phyloP scores from a whole-genome alignment of 2,797 vertebrate genomes.

The Myripristis jacobus region DNA sequence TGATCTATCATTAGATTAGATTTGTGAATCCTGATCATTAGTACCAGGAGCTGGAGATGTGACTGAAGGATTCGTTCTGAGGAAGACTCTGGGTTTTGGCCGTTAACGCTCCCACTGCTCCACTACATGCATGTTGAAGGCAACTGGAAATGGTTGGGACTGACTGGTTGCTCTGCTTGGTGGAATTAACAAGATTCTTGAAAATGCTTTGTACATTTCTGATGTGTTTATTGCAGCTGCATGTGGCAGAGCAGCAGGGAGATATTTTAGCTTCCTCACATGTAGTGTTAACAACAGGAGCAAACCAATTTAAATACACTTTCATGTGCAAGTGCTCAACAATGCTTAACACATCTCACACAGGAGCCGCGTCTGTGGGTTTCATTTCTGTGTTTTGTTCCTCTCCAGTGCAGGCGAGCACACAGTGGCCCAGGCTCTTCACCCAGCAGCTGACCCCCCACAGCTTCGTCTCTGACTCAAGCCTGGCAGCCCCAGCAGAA shows the following conservation, averaged over 20 bases:
- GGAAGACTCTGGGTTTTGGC: not conserved
- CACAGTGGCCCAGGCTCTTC: constrained; percentile 59
- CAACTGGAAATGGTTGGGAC: not conserved
- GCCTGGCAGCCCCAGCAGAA: constrained; percentile 67
- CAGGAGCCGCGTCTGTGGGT: constrained; percentile 36
- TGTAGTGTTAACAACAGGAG: not conserved
- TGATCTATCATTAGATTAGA: too few species aligned
- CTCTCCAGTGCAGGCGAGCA: constrained; percentile 38
- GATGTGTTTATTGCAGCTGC: not conserved
- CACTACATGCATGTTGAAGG: not conserved
- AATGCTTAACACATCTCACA: constrained; percentile 13
- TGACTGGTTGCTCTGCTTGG: not conserved
- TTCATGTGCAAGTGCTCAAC: not conserved
- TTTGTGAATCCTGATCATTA: too few species aligned
- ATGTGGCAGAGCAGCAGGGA: not conserved
- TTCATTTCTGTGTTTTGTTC: constrained; percentile 55
- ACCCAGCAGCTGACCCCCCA: constrained; percentile 66
- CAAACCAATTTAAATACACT: not conserved
- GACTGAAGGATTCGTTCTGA: too few species aligned
- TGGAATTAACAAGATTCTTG: not conserved
- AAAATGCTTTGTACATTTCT: not conserved
- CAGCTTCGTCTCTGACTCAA: constrained; percentile 73
- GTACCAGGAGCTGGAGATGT: too few species aligned
- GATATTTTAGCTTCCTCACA: not conserved
- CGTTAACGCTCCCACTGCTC: not conserved